Conservation (phyloP, 35 echinoderm and acorn worm genomes). For the Acanthaster planci region DNA sequence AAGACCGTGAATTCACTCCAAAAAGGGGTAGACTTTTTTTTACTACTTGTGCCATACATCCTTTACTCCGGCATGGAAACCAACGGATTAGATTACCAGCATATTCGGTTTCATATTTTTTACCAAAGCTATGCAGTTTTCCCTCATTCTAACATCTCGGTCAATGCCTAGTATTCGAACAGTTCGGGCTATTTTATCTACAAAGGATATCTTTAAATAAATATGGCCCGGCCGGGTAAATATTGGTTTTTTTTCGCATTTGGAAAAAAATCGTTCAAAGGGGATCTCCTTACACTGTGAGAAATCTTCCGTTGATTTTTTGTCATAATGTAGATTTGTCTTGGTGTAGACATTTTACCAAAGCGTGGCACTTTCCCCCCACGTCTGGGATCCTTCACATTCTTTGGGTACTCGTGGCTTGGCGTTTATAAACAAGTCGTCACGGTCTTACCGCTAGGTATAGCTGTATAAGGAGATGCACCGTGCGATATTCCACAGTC, state of each 20-base stretch:
- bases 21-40: background rate
- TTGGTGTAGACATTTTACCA: background rate
- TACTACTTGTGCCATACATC: background rate
- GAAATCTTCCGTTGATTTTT: slow-evolving; percentile 4
- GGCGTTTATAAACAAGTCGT: too few relatives aligned
- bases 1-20: background rate
- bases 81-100: background rate
- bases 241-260: slow-evolving; percentile 8
- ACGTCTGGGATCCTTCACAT: too few relatives aligned
- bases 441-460: too few relatives aligned
- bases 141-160: slow-evolving; percentile 2
- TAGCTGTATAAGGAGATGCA: too few relatives aligned
- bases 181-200: background rate
- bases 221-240: background rate
- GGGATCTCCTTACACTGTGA: slow-evolving; percentile 17
- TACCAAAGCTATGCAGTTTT: background rate
- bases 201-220: slow-evolving; percentile 22
- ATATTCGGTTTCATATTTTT: slow-evolving; percentile 13
- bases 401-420: too few relatives aligned
- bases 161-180: slow-evolving; percentile 18
- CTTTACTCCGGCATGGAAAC: background rate
- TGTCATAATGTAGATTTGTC: slow-evolving; percentile 9
- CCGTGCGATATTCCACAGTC: too few relatives aligned
- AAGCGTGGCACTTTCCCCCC: too few relatives aligned
- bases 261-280: slow-evolving; percentile 15